Conservation (phyloP, 2,113 vertebrate species). For the Dryoscopus gambensis region DNA sequence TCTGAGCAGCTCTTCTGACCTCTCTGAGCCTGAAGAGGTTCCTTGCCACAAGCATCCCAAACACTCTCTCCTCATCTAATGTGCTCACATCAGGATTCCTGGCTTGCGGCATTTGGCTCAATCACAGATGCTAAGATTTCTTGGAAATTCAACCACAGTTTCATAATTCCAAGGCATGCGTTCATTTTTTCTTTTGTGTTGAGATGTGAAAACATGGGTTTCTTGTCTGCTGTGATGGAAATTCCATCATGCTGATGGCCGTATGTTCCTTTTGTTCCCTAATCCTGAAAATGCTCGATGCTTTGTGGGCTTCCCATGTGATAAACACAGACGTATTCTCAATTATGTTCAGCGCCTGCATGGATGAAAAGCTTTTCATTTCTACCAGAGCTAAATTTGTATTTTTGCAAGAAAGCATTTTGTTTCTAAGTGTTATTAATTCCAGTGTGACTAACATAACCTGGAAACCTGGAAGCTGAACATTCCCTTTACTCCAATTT, state of each 20-base stretch:
- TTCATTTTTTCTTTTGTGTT: background rate
- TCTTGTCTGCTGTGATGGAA: slow-evolving; percentile 24
- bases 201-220: slow-evolving; percentile 39
- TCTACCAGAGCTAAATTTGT: background rate
- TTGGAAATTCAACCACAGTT: slow-evolving; percentile 56
- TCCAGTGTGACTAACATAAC: slow-evolving; percentile 9
- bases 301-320: background rate
- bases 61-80: background rate
- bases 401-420: background rate
- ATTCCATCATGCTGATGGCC: background rate
- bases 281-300: background rate
- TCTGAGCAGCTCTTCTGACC: background rate
- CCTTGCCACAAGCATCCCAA: background rate
- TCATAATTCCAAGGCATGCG: slow-evolving; percentile 23
- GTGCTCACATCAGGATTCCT: background rate
- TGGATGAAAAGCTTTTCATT: background rate
- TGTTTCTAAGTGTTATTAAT: background rate
- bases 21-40: background rate
- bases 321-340: background rate
- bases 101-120: slow-evolving; percentile 28
- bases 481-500: background rate
- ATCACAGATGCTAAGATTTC: slow-evolving; percentile 29
- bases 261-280: background rate
- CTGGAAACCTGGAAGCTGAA: slow-evolving; percentile 27
- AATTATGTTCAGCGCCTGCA: background rate